phyloP scores from a whole-genome alignment of 2,113 vertebrate genomes.

The Candoia aspera region DNA sequence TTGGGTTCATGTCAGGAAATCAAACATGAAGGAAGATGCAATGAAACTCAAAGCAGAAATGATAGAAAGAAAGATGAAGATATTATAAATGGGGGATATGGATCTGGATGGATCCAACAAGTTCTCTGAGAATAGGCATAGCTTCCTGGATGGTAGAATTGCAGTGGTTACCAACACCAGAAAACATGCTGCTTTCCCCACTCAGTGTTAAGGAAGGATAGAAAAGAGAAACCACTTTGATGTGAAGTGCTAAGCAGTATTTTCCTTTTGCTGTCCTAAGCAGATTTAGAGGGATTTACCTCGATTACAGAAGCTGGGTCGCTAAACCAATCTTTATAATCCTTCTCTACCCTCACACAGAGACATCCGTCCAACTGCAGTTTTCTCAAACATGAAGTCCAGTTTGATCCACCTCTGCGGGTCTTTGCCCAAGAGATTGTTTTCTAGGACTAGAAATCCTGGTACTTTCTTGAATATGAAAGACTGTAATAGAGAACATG shows the following conservation, averaged over 20 bases:
- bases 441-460: not conserved
- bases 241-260: constrained; percentile 56
- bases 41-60: not conserved
- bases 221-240: constrained; percentile 60
- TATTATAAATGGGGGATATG: constrained; percentile 14
- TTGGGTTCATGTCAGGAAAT: not conserved
- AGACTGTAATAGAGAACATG: not conserved
- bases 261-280: constrained; percentile 56
- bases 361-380: not conserved
- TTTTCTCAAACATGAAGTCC: not conserved
- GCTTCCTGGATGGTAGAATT: constrained; percentile 36
- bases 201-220: constrained; percentile 36
- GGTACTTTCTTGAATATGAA: not conserved
- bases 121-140: constrained; percentile 39
- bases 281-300: constrained; percentile 43
- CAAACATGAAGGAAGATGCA: not conserved
- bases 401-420: not conserved
- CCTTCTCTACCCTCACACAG: constrained; percentile 8
- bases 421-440: not conserved
- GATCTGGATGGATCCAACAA: constrained; percentile 42
- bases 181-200: constrained; percentile 34
- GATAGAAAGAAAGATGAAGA: not conserved
- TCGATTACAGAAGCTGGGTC: constrained; percentile 13
- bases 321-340: constrained; percentile 21
- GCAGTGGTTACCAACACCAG: constrained; percentile 46